phyloP scores from a whole-genome alignment of 2,888 invertebrate genomes.

The Tachina fera region DNA sequence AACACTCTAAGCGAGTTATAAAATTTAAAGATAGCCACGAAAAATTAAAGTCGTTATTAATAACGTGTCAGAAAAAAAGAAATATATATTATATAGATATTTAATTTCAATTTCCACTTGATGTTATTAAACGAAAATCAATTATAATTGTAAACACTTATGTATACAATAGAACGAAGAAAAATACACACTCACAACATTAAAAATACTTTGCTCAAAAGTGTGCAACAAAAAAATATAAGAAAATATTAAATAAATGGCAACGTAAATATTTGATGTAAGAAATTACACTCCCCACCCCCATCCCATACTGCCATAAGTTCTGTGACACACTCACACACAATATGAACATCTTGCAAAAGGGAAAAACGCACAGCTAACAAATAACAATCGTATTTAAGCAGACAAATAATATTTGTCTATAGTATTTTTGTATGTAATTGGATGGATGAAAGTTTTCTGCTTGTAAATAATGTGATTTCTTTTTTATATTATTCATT shows the following conservation, averaged over 20 bases:
- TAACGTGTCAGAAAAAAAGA: not conserved
- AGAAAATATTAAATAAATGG: constrained; percentile 43
- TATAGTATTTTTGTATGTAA: constrained; percentile 42
- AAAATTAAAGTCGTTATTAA: not conserved
- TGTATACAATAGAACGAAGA: constrained; percentile 1
- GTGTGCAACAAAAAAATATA: constrained; percentile 7
- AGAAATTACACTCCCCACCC: constrained; percentile 30
- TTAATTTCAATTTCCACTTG: constrained; percentile 40
- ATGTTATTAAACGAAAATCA: constrained; percentile 50
- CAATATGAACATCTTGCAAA: not conserved
- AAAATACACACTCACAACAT: not conserved
- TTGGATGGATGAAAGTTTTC: constrained; percentile 25
- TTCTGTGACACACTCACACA: not conserved
- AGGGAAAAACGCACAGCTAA: constrained; percentile 2
- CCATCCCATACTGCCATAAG: not conserved
- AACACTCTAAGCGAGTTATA: too few species aligned
- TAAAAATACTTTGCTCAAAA: constrained; percentile 2
- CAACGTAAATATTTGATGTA: constrained; percentile 43
- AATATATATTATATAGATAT: not conserved
- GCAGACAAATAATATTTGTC: constrained; percentile 52
- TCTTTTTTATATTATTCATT: constrained; percentile 18
- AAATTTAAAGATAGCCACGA: too few species aligned
- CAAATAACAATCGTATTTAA: constrained; percentile 34
- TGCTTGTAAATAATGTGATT: constrained; percentile 17
- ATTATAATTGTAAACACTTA: constrained; percentile 64